Evolutionary conservation across 2,888 invertebrate species (phyloP).

Genomic region (Aspidiotus rigidus): DNA sequence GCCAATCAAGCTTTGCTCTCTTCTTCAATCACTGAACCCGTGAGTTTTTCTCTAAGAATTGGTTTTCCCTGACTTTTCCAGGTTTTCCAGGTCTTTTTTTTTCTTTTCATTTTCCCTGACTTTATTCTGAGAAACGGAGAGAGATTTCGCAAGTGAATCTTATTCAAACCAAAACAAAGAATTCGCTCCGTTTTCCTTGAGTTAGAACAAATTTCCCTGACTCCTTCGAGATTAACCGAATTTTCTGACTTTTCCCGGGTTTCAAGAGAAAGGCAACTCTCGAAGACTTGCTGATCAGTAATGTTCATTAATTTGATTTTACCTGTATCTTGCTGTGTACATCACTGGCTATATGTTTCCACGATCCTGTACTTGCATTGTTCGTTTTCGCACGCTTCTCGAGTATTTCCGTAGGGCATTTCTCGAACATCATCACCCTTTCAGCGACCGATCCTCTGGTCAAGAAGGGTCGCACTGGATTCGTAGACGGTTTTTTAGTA

Average conservation of each 20-base stretch:
- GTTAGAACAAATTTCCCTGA: no score
- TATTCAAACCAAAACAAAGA: no score
- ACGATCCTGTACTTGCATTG: slow-evolving; percentile 45
- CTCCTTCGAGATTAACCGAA: no score
- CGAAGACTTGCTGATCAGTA: not conserved
- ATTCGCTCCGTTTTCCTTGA: no score
- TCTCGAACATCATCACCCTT: slow-evolving; percentile 79
- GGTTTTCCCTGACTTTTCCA: not conserved
- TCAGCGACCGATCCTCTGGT: slow-evolving; percentile 86
- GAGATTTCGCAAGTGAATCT: not conserved
- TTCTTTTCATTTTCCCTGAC: not conserved
- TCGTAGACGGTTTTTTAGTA: slow-evolving; percentile 40
- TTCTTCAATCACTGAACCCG: no score
- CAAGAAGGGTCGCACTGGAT: slow-evolving; percentile 72
- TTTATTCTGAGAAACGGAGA: not conserved
- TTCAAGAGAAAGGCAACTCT: no score
- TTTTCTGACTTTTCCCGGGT: no score
- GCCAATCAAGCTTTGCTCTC: no score
- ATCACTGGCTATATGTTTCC: slow-evolving; percentile 45
- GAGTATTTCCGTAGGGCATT: slow-evolving; percentile 71
- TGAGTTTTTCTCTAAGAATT: not conserved
- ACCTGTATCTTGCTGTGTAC: slow-evolving; percentile 49
- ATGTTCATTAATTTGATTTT: slow-evolving; percentile 41
- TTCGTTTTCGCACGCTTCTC: slow-evolving; percentile 54
- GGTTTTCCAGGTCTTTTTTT: not conserved